Conservation (phyloP, 2,888 invertebrate species). For the Caenorhabditis sp. region DNA sequence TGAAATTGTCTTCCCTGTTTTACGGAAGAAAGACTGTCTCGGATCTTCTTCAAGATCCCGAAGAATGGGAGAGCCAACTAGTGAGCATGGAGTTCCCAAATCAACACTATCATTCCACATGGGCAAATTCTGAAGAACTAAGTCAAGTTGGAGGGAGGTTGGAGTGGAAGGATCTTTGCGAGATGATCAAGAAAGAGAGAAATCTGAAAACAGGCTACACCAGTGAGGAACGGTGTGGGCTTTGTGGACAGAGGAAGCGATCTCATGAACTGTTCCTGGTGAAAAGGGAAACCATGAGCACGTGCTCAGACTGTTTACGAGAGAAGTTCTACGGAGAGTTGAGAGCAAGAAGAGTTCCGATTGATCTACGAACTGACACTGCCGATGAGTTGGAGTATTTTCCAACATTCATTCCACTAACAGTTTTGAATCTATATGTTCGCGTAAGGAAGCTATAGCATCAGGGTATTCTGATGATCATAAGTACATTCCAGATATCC, state of each 20-base stretch:
- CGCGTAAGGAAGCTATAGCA: neutral
- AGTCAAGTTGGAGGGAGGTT: constrained; percentile 28
- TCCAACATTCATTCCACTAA: constrained; percentile 40
- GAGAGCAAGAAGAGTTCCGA: constrained; percentile 43
- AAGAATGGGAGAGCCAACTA: constrained; percentile 40
- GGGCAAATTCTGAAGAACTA: constrained; percentile 50
- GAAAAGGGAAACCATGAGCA: constrained; percentile 5
- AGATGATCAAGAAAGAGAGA: constrained; percentile 11
- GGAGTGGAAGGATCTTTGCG: constrained; percentile 38
- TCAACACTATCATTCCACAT: constrained; percentile 26
- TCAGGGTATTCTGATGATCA: too few species aligned
- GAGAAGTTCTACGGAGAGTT: constrained; percentile 44
- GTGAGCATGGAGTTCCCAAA: constrained; percentile 39
- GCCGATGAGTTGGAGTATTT: constrained; percentile 50
- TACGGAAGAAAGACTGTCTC: constrained; percentile 34
- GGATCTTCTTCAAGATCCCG: constrained; percentile 10
- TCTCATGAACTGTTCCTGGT: constrained; percentile 36
- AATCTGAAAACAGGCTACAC: constrained; percentile 13
- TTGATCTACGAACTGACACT: constrained; percentile 29
- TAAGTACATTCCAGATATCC: constrained; percentile 10
- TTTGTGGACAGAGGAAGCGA: neutral
- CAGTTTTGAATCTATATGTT: constrained; percentile 44
- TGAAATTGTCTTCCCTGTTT: constrained; percentile 15
- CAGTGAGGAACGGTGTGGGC: constrained; percentile 17
- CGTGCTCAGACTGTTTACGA: constrained; percentile 30